These are phyloP conservation scores for Drosophila rufa DNA, from an alignment of 1,140 invertebrate species.

Conservation along the genomic window DNA sequence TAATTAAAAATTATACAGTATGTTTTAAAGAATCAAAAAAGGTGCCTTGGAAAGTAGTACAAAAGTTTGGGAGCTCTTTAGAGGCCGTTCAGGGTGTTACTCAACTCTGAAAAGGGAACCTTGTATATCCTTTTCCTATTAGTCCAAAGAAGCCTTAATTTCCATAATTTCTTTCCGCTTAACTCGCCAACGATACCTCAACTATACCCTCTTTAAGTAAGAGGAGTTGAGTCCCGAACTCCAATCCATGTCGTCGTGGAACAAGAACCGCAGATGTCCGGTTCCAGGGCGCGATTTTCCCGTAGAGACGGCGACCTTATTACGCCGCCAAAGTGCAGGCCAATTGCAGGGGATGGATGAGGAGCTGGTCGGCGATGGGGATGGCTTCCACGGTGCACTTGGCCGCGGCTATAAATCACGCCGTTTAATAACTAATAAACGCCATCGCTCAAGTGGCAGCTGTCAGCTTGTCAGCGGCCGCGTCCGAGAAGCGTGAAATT, in stretches of 20 bases:
- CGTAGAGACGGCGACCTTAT: conserved; percentile 49
- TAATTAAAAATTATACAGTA: not conserved
- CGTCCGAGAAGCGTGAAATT: conserved; percentile 67
- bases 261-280: conserved; percentile 37
- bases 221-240: not conserved
- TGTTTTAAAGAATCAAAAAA: too few species aligned
- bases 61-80: not conserved
- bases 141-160: not conserved
- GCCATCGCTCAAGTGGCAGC: conserved; percentile 71
- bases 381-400: conserved; percentile 10
- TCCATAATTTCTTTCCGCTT: not conserved
- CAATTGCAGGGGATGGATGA: conserved; percentile 46
- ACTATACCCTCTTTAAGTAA: not conserved
- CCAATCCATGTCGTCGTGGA: not conserved
- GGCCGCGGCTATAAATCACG: conserved; percentile 66
- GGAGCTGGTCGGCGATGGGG: not conserved
- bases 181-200: not conserved
- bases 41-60: not conserved
- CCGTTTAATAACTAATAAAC: conserved; percentile 81
- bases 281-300: conserved; percentile 9
- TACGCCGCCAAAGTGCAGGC: conserved; percentile 51
- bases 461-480: conserved; percentile 64
- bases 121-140: too few species aligned
- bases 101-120: not conserved
- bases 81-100: too few species aligned